Evolutionary conservation across 2,888 invertebrate genomes (phyloP).

Genomic region (Blastobasis lacticolella): DNA sequence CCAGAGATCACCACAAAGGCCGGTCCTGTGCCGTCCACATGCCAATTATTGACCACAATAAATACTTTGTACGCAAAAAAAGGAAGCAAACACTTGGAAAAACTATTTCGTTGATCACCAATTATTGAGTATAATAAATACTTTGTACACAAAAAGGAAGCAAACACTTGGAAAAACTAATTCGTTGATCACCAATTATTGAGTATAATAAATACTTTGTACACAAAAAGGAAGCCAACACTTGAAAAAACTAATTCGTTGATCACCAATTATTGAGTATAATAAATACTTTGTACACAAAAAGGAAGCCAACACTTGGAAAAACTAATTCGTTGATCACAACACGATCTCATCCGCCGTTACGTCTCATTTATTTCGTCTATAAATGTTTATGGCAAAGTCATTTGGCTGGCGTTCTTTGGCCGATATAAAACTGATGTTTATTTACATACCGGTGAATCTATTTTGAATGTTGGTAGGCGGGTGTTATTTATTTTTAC

Average conservation of each 20-base stretch:
- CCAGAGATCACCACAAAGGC: neutral
- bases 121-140: neutral
- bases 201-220: neutral
- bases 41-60: neutral
- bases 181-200: neutral
- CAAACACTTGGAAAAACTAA: neutral
- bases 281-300: neutral
- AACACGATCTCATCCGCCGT: neutral
- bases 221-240: neutral
- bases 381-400: too few relatives aligned
- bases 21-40: neutral
- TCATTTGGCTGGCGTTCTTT: too few relatives aligned
- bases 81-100: neutral
- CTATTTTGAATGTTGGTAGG: too few relatives aligned
- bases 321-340: neutral
- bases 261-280: neutral
- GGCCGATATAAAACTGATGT: too few relatives aligned
- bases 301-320: neutral
- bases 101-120: neutral
- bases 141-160: neutral
- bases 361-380: conserved; percentile 3
- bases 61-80: conserved; percentile 1
- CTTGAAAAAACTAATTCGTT: neutral
- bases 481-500: too few relatives aligned
- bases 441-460: too few relatives aligned